A percentile compares a stretch with the other conserved stretches of the same genome.
phyloP scores from a whole-genome alignment of 1,140 invertebrate genomes.

The Schlechtendalia chinensis region DNA sequence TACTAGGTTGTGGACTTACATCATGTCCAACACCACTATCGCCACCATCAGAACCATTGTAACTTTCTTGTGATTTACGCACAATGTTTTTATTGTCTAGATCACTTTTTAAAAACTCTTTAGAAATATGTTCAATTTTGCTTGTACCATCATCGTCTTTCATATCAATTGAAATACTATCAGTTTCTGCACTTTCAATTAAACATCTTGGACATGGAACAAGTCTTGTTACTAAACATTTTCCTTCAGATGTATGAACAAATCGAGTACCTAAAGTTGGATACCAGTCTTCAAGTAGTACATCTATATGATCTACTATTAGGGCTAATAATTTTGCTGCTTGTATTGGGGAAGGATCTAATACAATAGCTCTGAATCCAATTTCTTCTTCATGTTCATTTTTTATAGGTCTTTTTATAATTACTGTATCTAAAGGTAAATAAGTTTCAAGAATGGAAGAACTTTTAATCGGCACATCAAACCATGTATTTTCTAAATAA shows the following conservation, averaged over 20 bases:
- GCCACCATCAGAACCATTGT: constrained; percentile 65
- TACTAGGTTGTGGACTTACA: constrained; percentile 62
- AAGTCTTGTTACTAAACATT: constrained; percentile 90
- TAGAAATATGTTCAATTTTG: constrained; percentile 34
- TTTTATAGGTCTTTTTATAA: constrained; percentile 66
- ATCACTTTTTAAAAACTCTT: constrained; percentile 44
- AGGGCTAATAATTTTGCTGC: constrained; percentile 84
- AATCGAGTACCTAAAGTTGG: constrained; percentile 92
- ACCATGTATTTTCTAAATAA: constrained; percentile 80
- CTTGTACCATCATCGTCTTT: constrained; percentile 28
- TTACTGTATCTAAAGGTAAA: constrained; percentile 75
- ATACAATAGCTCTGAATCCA: constrained; percentile 68
- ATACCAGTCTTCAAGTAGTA: constrained; percentile 97
- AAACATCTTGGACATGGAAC: constrained; percentile 89
- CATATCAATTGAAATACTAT: constrained; percentile 51
- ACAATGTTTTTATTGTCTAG: constrained; percentile 52
- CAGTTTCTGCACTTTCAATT: constrained; percentile 49
- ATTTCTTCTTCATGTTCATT: constrained; percentile 59
- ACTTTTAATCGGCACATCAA: constrained; percentile 75
- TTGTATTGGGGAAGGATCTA: constrained; percentile 73
- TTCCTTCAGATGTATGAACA: constrained; percentile 94
- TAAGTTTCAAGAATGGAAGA: constrained; percentile 85
- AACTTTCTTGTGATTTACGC: constrained; percentile 70
- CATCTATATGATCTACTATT: constrained; percentile 95
- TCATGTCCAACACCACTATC: constrained; percentile 79